Conservation (phyloP, 2,888 invertebrate species). For the Polymixis flavicincta region DNA sequence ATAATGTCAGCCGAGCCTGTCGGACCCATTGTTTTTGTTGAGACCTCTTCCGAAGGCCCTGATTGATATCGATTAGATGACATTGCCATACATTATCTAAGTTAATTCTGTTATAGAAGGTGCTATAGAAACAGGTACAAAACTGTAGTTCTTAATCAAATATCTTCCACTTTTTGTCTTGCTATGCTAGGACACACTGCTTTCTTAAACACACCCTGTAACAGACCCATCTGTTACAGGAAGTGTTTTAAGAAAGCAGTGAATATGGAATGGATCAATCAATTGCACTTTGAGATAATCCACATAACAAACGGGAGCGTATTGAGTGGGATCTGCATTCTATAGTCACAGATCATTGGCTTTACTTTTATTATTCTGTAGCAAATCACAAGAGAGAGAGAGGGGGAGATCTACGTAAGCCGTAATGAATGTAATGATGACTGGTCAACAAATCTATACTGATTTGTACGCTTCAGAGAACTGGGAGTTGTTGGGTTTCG, state of each 20-base stretch:
- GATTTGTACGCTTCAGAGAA: slow-evolving; percentile 9
- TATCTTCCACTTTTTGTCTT: background rate
- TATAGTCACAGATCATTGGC: background rate
- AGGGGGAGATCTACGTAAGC: background rate
- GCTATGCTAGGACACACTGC: no score
- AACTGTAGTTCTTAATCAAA: background rate
- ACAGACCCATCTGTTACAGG: background rate
- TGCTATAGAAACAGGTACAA: background rate
- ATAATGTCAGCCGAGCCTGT: slow-evolving; percentile 19
- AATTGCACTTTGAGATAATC: background rate
- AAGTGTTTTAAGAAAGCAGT: background rate
- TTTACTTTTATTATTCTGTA: background rate
- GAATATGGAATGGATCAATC: background rate
- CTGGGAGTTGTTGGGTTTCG: slow-evolving; percentile 4
- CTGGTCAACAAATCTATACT: slow-evolving; percentile 6
- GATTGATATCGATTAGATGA: slow-evolving; percentile 14
- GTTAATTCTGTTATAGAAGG: no score
- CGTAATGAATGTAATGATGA: background rate
- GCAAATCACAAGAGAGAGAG: background rate
- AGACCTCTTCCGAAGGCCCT: slow-evolving; percentile 16
- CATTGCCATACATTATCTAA: background rate
- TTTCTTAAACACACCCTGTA: no score
- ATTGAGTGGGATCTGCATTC: background rate
- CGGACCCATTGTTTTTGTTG: slow-evolving; percentile 31
- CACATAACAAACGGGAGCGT: background rate